Conservation (phyloP, 2,797 vertebrate genomes). For the Ciconia nigra region DNA sequence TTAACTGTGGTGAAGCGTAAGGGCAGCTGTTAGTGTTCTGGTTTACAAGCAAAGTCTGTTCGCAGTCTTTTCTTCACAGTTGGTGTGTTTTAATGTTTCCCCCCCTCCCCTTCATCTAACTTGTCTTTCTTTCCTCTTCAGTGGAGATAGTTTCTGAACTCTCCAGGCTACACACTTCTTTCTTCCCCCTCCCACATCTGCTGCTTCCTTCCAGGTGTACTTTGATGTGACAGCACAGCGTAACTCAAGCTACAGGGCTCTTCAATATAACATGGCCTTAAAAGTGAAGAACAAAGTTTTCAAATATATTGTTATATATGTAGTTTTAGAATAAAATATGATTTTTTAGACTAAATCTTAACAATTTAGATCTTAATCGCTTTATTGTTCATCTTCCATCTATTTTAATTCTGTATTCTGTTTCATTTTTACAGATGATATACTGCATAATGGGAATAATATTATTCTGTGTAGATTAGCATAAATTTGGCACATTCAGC, state of each 20-base stretch:
- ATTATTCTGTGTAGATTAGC: neutral
- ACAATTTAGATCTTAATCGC: neutral
- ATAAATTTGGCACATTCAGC: neutral
- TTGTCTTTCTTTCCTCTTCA: slow-evolving; percentile 31
- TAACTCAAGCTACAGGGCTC: neutral
- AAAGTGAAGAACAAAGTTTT: slow-evolving; percentile 1
- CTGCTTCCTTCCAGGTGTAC: slow-evolving; percentile 43
- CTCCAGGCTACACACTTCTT: slow-evolving; percentile 1
- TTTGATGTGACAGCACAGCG: slow-evolving; percentile 7
- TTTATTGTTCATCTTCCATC: neutral
- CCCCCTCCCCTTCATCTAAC: neutral
- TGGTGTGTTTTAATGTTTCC: neutral
- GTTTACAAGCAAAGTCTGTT: neutral
- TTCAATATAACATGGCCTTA: neutral
- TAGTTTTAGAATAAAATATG: neutral
- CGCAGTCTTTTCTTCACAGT: neutral
- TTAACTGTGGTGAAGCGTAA: neutral
- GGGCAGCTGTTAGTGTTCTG: neutral
- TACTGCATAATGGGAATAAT: neutral
- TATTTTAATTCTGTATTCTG: slow-evolving; percentile 5
- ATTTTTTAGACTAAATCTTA: neutral
- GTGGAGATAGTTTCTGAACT: slow-evolving; percentile 39
- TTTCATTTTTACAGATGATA: slow-evolving; percentile 3
- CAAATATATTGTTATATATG: neutral
- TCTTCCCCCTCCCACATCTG: neutral